Percentiles rank a stretch among this genome's conserved stretches.
Evolutionary conservation across 2,113 vertebrate species (phyloP).

Genomic region (Spermophilus dauricus): DNA sequence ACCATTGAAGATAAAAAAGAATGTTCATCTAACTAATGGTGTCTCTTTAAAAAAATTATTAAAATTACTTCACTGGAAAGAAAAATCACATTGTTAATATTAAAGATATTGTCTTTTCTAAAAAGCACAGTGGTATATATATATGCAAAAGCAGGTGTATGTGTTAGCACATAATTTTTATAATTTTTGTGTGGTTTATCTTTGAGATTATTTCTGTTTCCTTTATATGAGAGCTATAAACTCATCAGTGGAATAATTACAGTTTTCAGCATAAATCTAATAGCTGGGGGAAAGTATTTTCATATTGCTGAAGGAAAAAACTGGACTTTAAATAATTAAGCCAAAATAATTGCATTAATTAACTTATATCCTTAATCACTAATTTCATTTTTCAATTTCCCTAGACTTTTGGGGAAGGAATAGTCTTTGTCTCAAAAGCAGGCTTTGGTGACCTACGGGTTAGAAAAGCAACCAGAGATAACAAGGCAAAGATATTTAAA

Average conservation of each 20-base stretch:
- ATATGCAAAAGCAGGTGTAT: not conserved
- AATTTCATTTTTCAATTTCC: conserved; percentile 77
- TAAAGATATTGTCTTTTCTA: not conserved
- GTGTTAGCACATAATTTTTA: not conserved
- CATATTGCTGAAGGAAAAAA: conserved; percentile 55
- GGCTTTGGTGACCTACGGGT: conserved; percentile 60
- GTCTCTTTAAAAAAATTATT: not conserved
- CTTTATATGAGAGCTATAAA: not conserved
- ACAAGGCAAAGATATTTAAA: conserved; percentile 57
- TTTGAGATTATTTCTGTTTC: not conserved
- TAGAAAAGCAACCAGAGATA: conserved; percentile 68
- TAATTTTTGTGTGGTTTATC: not conserved
- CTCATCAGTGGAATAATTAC: not conserved
- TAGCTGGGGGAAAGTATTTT: conserved; percentile 39
- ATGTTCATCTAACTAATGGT: not conserved
- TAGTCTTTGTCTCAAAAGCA: conserved; percentile 66
- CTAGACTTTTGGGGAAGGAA: conserved; percentile 75
- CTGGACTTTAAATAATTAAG: conserved; percentile 80
- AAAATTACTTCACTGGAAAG: not conserved
- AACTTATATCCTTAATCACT: conserved; percentile 78
- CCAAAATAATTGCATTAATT: conserved; percentile 70
- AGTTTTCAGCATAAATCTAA: conserved; percentile 25
- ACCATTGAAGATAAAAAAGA: not conserved
- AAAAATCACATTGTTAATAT: not conserved
- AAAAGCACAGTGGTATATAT: not conserved